Conservation (phyloP, 2,888 invertebrate genomes). For the Sarcophaga caerulescens region DNA sequence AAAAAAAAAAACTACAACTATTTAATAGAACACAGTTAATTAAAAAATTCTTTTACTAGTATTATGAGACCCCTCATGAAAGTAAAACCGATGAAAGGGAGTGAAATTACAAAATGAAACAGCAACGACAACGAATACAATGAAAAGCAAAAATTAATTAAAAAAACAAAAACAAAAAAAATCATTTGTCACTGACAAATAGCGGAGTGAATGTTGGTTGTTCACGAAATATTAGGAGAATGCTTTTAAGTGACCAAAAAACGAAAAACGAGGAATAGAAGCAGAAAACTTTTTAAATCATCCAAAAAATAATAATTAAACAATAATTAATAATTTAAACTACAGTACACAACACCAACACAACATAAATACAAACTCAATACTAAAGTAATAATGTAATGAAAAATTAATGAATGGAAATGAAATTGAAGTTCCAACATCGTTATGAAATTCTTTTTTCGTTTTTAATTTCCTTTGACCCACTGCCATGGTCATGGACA, state of each 20-base stretch:
- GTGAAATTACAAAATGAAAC: neutral
- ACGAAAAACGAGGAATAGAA: neutral
- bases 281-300: conserved; percentile 29
- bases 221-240: conserved; percentile 31
- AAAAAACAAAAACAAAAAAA: conserved; percentile 44
- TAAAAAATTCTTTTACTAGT: conserved; percentile 61
- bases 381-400: neutral
- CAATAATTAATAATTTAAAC: conserved; percentile 48
- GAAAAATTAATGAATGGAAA: conserved; percentile 10
- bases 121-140: conserved; percentile 10
- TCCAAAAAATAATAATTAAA: conserved; percentile 3
- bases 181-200: conserved; percentile 62
- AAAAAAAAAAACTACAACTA: conserved; percentile 56
- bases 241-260: conserved; percentile 7
- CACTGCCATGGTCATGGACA: conserved; percentile 45
- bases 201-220: neutral
- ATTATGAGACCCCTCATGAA: conserved; percentile 44
- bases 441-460: neutral
- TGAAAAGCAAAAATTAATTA: conserved; percentile 57
- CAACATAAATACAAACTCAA: conserved; percentile 9
- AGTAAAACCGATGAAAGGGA: conserved; percentile 11
- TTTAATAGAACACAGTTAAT: conserved; percentile 66
- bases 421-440: neutral
- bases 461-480: conserved; percentile 20
- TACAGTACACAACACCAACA: neutral